These are phyloP conservation scores for Tamandua tetradactyla DNA, from an alignment of 2,797 vertebrate genomes.

Conservation along the genomic window DNA sequence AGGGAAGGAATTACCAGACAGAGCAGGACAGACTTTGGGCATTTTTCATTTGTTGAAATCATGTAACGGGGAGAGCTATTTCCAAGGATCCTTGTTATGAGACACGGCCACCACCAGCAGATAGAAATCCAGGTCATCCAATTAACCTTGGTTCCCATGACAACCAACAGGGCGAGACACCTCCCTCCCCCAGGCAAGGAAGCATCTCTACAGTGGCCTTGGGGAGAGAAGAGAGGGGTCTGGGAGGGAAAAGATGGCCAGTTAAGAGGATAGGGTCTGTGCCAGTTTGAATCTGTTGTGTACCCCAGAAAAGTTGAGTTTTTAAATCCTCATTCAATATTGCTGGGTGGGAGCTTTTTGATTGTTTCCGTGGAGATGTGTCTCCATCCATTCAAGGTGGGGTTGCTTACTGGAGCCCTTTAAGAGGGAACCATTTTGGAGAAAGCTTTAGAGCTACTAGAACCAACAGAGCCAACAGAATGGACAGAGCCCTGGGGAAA, in stretches of 20 bases:
- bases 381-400: too few relatives aligned
- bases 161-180: background rate
- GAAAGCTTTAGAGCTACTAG: too few relatives aligned
- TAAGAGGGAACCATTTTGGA: too few relatives aligned
- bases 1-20: background rate
- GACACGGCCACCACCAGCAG: background rate
- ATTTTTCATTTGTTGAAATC: background rate
- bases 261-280: background rate
- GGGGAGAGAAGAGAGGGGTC: background rate
- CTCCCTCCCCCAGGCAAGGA: background rate
- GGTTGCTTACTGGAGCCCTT: too few relatives aligned
- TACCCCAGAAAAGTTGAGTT: too few relatives aligned
- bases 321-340: too few relatives aligned
- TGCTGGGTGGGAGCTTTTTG: too few relatives aligned
- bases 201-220: background rate
- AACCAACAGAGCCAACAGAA: too few relatives aligned
- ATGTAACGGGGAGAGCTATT: background rate
- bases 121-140: background rate
- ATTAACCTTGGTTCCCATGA: conserved; percentile 36
- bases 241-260: background rate
- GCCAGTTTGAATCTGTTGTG: too few relatives aligned
- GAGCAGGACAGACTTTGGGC: background rate
- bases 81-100: background rate
- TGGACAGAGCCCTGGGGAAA: too few relatives aligned
- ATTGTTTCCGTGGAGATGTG: too few relatives aligned